Evolutionary conservation across 2,113 vertebrate species (phyloP).

Genomic region (Cyanoderma ruficeps): DNA sequence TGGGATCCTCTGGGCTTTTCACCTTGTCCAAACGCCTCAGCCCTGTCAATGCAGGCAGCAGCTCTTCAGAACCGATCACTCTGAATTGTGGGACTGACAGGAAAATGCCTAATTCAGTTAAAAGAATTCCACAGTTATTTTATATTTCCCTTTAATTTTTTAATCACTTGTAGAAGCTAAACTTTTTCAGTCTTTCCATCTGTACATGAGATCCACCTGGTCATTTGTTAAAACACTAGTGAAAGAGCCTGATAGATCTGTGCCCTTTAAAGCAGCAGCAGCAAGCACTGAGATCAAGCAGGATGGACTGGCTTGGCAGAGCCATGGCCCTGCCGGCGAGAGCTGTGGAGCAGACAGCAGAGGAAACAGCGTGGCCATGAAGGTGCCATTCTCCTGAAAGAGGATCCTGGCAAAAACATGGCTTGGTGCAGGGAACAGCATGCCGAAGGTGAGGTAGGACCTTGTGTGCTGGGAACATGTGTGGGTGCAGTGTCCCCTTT

Average conservation of each 20-base stretch:
- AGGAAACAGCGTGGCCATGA: accelerated
- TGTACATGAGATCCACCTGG: accelerated
- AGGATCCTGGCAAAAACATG: background rate
- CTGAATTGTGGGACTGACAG: background rate
- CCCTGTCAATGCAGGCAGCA: background rate
- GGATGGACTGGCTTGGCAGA: background rate
- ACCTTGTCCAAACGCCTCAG: background rate
- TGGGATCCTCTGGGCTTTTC: background rate
- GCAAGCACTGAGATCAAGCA: background rate
- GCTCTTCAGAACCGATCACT: background rate
- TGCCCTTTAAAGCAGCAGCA: background rate
- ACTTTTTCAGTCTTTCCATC: background rate
- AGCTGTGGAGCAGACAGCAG: accelerated
- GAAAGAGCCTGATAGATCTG: background rate
- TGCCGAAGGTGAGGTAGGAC: accelerated
- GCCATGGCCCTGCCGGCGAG: accelerated
- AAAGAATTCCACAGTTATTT: background rate
- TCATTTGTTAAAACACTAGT: background rate
- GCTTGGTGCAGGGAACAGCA: accelerated
- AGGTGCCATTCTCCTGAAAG: background rate
- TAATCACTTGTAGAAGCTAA: background rate
- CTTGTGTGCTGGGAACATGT: accelerated
- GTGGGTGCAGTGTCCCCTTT: no score
- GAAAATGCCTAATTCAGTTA: background rate
- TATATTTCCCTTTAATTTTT: background rate